A percentile compares a stretch with the other conserved stretches of the same genome.
These are phyloP conservation scores for Glossosoma conforme DNA, from an alignment of 1,140 invertebrate genomes.

Conservation along the genomic window DNA sequence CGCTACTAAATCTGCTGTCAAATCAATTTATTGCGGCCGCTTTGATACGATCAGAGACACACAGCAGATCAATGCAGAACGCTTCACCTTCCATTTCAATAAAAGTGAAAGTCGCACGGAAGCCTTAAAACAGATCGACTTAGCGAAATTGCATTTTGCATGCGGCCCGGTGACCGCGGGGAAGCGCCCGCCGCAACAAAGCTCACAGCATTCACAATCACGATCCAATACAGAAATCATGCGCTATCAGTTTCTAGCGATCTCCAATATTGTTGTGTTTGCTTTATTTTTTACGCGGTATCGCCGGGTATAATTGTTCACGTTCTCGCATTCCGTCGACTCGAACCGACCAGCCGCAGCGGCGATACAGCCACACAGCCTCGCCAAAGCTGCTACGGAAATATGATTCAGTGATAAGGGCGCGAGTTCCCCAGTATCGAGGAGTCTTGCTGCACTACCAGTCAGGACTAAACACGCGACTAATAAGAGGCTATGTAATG, in stretches of 20 bases:
- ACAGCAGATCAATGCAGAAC: too few species aligned
- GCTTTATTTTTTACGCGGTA: conserved; percentile 22
- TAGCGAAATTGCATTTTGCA: conserved; percentile 18
- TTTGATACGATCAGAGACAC: too few species aligned
- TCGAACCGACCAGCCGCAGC: not conserved
- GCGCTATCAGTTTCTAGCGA: conserved; percentile 31
- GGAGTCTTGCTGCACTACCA: too few species aligned
- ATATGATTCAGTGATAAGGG: not conserved
- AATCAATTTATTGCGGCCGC: too few species aligned
- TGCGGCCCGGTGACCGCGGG: conserved; percentile 20
- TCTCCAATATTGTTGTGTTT: conserved; percentile 26
- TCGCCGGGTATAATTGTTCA: conserved; percentile 29
- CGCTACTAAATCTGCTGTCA: too few species aligned
- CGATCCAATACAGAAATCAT: conserved; percentile 30
- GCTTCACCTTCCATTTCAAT: not conserved
- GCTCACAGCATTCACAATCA: conserved; percentile 24
- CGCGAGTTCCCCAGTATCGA: too few species aligned
- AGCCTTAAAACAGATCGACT: conserved; percentile 12
- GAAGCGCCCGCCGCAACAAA: conserved; percentile 5
- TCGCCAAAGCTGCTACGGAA: too few species aligned
- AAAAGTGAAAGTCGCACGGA: conserved; percentile 23
- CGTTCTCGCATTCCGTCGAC: conserved; percentile 25
- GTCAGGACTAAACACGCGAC: too few species aligned
- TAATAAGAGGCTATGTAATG: too few species aligned
- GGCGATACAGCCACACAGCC: too few species aligned